These are phyloP conservation scores for Stenoptilia bipunctidactyla DNA, from an alignment of 2,888 invertebrate genomes.

Conservation along the genomic window DNA sequence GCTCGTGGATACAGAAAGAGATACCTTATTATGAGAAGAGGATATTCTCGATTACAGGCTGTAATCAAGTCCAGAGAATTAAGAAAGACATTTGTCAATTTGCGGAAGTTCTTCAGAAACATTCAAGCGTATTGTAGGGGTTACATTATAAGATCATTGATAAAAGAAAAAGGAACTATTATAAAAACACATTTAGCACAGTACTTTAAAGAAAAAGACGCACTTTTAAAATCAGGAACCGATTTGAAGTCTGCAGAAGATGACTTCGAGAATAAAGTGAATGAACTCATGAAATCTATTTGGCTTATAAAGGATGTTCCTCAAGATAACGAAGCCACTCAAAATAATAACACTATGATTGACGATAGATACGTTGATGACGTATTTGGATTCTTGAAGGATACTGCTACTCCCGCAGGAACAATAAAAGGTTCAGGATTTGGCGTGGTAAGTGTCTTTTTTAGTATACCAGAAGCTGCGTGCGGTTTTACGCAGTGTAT, in stretches of 20 bases:
- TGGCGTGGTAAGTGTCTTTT: constrained; percentile 42
- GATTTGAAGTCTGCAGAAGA: constrained; percentile 77
- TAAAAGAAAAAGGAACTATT: constrained; percentile 73
- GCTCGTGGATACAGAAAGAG: constrained; percentile 78
- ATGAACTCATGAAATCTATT: constrained; percentile 50
- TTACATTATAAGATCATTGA: constrained; percentile 75
- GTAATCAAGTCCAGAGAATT: constrained; percentile 81
- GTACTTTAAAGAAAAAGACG: constrained; percentile 49
- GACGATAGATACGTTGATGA: constrained; percentile 75
- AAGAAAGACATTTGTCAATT: constrained; percentile 77
- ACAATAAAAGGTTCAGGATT: constrained; percentile 64
- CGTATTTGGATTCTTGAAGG: constrained; percentile 78
- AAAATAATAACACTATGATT: constrained; percentile 50
- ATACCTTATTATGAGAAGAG: constrained; percentile 79
- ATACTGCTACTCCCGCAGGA: constrained; percentile 58
- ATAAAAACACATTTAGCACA: constrained; percentile 41
- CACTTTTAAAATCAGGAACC: constrained; percentile 76
- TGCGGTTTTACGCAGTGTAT: too few relatives aligned
- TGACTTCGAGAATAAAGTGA: constrained; percentile 77
- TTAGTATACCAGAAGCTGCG: too few relatives aligned
- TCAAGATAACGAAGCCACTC: constrained; percentile 59
- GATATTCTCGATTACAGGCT: constrained; percentile 89
- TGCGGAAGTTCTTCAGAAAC: constrained; percentile 76
- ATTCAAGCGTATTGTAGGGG: constrained; percentile 86
- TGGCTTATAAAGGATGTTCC: constrained; percentile 72